Conservation (phyloP, 2,888 invertebrate genomes). For the Nasonovia ribisnigri region DNA sequence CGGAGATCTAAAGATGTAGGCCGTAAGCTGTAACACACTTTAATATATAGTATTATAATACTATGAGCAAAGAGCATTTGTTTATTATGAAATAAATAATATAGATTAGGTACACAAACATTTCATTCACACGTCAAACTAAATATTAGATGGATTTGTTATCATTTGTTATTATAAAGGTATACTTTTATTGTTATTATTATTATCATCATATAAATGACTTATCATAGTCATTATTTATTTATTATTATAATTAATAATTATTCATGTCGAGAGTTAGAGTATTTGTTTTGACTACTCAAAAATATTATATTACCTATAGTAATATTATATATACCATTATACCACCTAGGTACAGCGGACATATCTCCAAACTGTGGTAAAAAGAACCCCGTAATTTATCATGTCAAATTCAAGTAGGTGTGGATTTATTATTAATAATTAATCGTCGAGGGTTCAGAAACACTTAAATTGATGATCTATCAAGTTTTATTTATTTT, state of each 20-base stretch:
- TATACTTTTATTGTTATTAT: neutral
- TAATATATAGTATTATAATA: too few species aligned
- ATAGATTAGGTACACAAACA: neutral
- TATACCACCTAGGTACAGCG: neutral
- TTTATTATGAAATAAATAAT: neutral
- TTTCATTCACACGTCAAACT: neutral
- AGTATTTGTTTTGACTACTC: neutral
- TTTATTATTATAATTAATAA: neutral
- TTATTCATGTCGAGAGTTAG: neutral
- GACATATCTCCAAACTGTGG: neutral
- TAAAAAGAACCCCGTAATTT: constrained; percentile 54
- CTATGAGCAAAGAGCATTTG: neutral
- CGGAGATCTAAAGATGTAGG: neutral
- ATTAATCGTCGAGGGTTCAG: constrained; percentile 56
- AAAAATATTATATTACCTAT: neutral
- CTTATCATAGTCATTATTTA: neutral
- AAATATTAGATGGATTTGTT: neutral
- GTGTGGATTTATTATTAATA: constrained; percentile 59
- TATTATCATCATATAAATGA: neutral
- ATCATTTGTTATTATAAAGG: neutral
- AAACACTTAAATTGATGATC: constrained; percentile 57
- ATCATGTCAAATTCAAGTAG: constrained; percentile 61
- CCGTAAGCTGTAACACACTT: too few species aligned
- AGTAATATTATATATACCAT: neutral
- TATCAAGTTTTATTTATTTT: constrained; percentile 41